Conservation (phyloP, 1,140 invertebrate genomes). For the Pseudomyrmex flavicornis region DNA sequence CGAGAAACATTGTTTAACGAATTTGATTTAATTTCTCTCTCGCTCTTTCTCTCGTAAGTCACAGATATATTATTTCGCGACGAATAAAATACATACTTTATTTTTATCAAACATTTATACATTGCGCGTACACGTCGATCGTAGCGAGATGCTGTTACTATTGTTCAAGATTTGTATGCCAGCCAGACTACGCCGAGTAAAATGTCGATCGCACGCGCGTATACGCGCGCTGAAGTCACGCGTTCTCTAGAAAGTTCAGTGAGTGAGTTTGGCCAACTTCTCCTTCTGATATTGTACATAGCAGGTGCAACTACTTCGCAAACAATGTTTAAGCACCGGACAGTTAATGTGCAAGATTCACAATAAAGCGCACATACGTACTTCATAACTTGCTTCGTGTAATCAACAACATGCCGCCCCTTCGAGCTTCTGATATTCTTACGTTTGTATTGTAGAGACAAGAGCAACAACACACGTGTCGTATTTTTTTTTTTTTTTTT, state of each 20-base stretch:
- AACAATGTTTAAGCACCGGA: slow-evolving; percentile 61
- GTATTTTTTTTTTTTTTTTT: too few species aligned
- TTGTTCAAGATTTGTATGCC: slow-evolving; percentile 17
- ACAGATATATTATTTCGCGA: too few species aligned
- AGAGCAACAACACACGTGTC: too few species aligned
- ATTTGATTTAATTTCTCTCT: neutral
- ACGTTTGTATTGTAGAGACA: too few species aligned
- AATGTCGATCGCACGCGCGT: slow-evolving; percentile 40
- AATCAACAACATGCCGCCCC: neutral
- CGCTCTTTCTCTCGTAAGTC: too few species aligned
- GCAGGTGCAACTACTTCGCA: slow-evolving; percentile 69
- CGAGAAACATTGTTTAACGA: neutral
- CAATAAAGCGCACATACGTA: slow-evolving; percentile 47
- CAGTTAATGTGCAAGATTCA: slow-evolving; percentile 51
- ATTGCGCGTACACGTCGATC: too few species aligned
- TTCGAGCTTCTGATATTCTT: too few species aligned
- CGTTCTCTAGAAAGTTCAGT: slow-evolving; percentile 58
- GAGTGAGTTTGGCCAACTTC: slow-evolving; percentile 68
- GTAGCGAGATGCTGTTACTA: neutral
- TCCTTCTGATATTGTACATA: slow-evolving; percentile 60
- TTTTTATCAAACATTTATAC: too few species aligned
- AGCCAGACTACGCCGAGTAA: neutral
- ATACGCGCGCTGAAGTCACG: slow-evolving; percentile 37
- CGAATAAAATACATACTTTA: too few species aligned
- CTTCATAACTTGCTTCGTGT: slow-evolving; percentile 1